A percentile compares a stretch with the other conserved stretches of the same genome.
phyloP scores from a whole-genome alignment of 1,140 invertebrate genomes.

The Maconellicoccus hirsutus region DNA sequence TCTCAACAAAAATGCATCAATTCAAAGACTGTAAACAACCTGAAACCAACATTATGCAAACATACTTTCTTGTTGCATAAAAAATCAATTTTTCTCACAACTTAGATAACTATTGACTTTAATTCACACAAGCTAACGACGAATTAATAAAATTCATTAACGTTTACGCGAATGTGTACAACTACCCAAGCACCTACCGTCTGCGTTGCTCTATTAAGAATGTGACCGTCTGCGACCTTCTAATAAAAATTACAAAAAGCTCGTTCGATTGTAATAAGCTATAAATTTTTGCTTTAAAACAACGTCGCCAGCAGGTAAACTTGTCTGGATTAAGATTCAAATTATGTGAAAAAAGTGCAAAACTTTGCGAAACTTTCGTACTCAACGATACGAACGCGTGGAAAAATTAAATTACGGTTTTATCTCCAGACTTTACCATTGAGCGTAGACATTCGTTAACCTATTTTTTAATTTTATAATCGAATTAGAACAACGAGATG shows the following conservation, averaged over 20 bases:
- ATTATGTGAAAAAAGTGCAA: neutral
- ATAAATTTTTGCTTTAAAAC: conserved; percentile 5
- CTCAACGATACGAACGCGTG: too few relatives aligned
- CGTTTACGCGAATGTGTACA: neutral
- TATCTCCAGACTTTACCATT: too few relatives aligned
- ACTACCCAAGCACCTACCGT: neutral
- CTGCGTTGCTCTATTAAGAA: neutral
- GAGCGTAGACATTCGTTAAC: too few relatives aligned
- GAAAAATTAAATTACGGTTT: too few relatives aligned
- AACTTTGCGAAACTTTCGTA: too few relatives aligned
- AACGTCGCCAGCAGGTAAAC: neutral
- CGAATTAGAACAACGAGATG: too few relatives aligned
- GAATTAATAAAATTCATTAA: neutral
- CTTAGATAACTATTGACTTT: neutral
- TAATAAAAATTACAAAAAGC: neutral
- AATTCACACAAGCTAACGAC: neutral
- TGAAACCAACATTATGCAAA: too few relatives aligned
- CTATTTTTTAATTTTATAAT: too few relatives aligned
- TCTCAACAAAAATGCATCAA: too few relatives aligned
- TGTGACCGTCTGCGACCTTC: conserved; percentile 6
- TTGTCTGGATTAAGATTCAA: neutral
- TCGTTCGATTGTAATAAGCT: conserved; percentile 3
- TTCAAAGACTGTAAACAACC: too few relatives aligned
- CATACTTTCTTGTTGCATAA: neutral
- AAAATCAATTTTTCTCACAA: neutral